Conservation (phyloP, 30 jellyfish, hydroid and myxozoan species). For the Catostylus mosaicus region DNA sequence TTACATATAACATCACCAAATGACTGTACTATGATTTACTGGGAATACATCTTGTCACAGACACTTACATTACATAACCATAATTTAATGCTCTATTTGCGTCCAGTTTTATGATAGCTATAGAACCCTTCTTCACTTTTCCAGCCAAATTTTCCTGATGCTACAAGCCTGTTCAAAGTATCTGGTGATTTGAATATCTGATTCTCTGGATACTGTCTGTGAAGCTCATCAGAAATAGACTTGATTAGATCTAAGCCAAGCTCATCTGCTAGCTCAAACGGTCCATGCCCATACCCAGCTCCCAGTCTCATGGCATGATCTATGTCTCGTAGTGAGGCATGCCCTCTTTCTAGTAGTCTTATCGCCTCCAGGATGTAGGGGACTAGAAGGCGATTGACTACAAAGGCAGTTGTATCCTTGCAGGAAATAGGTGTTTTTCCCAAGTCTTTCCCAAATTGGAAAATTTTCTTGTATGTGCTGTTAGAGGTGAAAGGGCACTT, state of each 20-base stretch:
- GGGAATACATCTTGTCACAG: too few relatives aligned
- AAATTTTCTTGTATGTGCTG: constrained; percentile 65
- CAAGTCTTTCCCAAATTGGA: constrained; percentile 73
- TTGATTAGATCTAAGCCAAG: constrained; percentile 83
- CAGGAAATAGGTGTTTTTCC: constrained; percentile 87
- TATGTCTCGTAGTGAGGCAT: constrained; percentile 75
- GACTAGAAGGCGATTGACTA: constrained; percentile 82
- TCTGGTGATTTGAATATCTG: constrained; percentile 70
- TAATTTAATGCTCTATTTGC: too few relatives aligned
- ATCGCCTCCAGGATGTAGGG: constrained; percentile 90
- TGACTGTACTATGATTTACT: too few relatives aligned
- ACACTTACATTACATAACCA: too few relatives aligned
- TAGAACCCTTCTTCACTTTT: constrained; percentile 87
- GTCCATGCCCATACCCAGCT: constrained; percentile 93
- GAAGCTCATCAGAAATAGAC: constrained; percentile 83
- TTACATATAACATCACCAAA: too few relatives aligned
- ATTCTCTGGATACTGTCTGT: constrained; percentile 57
- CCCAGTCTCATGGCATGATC: constrained; percentile 94
- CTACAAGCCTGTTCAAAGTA: constrained; percentile 68
- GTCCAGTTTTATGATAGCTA: constrained; percentile 68
- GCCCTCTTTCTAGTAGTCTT: constrained; percentile 86
- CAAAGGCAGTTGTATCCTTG: constrained; percentile 87
- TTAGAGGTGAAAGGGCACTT: constrained; percentile 68
- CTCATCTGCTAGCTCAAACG: constrained; percentile 83
- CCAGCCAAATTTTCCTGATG: constrained; percentile 75